phyloP scores from a whole-genome alignment of 2,888 invertebrate genomes.

The Nycteola revayana region DNA sequence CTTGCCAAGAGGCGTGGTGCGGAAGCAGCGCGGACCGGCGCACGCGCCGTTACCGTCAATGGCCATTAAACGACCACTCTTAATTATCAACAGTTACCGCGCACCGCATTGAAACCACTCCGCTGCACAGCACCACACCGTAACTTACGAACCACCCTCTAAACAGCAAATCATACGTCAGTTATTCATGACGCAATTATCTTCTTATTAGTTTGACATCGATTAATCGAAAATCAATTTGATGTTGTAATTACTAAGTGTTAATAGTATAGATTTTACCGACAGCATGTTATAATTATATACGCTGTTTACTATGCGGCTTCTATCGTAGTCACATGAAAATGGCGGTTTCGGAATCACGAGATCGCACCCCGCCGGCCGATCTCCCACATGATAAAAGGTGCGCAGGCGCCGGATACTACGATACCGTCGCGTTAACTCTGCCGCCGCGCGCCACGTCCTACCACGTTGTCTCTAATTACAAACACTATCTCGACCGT shows the following conservation, averaged over 20 bases:
- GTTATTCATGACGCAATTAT: slow-evolving; percentile 22
- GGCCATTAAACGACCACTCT: slow-evolving; percentile 67
- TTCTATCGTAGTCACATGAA: too few species aligned
- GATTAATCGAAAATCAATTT: too few species aligned
- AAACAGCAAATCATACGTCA: slow-evolving; percentile 14
- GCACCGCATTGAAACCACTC: slow-evolving; percentile 49
- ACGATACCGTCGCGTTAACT: slow-evolving; percentile 56
- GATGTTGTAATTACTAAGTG: too few species aligned
- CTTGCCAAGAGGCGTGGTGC: slow-evolving; percentile 52
- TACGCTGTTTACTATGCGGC: too few species aligned
- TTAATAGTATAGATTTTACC: too few species aligned
- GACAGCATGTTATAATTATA: too few species aligned
- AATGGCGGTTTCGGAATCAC: slow-evolving; percentile 7
- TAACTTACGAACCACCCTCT: slow-evolving; percentile 41
- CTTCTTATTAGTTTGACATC: slow-evolving; percentile 1
- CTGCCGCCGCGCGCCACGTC: slow-evolving; percentile 38
- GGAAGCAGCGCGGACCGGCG: slow-evolving; percentile 58
- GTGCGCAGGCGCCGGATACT: slow-evolving; percentile 52
- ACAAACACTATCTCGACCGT: slow-evolving; percentile 58
- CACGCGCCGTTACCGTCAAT: slow-evolving; percentile 66
- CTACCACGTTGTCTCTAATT: slow-evolving; percentile 60
- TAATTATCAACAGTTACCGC: slow-evolving; percentile 78
- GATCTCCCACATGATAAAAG: slow-evolving; percentile 73
- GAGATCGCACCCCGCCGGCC: slow-evolving; percentile 30
- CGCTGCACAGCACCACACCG: slow-evolving; percentile 40